Conservation (phyloP, 2,888 invertebrate species). For the Eupithecia abbreviata region DNA sequence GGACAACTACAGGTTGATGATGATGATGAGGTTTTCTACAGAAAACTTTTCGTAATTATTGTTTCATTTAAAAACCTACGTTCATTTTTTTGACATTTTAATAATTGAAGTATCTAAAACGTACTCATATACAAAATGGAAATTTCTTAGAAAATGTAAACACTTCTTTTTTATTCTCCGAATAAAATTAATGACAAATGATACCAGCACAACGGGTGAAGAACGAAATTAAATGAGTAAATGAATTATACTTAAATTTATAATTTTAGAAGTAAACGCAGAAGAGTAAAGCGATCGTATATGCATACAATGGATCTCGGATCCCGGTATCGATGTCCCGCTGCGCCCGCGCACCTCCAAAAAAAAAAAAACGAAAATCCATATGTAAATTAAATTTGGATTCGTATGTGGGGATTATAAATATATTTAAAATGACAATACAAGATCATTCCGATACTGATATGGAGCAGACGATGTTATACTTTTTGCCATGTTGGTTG, state of each 20-base stretch:
- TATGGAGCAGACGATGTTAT: constrained; percentile 29
- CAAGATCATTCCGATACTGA: constrained; percentile 45
- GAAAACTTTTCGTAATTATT: not conserved
- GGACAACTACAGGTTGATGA: too few species aligned
- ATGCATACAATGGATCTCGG: constrained; percentile 73
- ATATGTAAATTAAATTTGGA: constrained; percentile 80
- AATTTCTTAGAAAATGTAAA: constrained; percentile 17
- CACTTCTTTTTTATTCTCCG: constrained; percentile 1
- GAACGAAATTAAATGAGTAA: constrained; percentile 45
- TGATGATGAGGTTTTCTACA: too few species aligned
- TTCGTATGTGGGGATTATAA: constrained; percentile 59
- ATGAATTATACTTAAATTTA: constrained; percentile 68
- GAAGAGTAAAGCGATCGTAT: constrained; percentile 73
- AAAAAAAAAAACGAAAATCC: constrained; percentile 76
- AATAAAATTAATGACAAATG: constrained; percentile 42
- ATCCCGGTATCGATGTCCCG: constrained; percentile 69
- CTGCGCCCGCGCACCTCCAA: constrained; percentile 70
- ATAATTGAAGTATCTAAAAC: not conserved
- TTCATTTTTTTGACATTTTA: not conserved
- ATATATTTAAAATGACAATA: constrained; percentile 59
- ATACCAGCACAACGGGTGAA: constrained; percentile 33
- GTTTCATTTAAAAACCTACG: too few species aligned
- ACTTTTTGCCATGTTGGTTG: constrained; percentile 38
- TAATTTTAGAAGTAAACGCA: constrained; percentile 76
- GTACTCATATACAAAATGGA: not conserved